Evolutionary conservation across 2,113 vertebrate species (phyloP).

Genomic region (Ginglymostoma cirratum): DNA sequence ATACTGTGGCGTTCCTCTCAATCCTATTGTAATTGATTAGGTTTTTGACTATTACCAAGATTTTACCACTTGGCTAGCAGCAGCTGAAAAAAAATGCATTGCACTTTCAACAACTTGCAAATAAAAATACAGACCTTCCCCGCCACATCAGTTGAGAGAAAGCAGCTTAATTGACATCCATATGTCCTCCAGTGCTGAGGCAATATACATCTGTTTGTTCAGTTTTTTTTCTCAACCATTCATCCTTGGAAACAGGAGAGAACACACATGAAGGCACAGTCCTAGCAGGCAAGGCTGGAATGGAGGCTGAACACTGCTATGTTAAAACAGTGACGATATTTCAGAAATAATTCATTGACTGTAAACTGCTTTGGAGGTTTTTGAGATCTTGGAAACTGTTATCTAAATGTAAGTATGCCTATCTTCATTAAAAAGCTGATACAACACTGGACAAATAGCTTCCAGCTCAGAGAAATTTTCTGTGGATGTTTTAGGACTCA

Average conservation of each 20-base stretch:
- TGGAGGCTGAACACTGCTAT: background rate
- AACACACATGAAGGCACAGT: background rate
- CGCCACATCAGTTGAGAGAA: background rate
- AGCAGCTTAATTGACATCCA: background rate
- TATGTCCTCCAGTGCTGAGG: background rate
- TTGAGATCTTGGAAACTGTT: background rate
- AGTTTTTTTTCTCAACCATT: background rate
- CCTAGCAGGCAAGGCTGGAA: background rate
- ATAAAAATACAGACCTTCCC: background rate
- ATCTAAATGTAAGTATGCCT: background rate
- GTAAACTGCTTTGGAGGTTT: background rate
- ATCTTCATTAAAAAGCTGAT: background rate
- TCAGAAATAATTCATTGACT: background rate
- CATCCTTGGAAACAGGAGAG: background rate
- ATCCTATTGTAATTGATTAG: background rate
- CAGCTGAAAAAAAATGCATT: background rate
- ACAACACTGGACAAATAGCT: background rate
- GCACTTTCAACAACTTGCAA: background rate
- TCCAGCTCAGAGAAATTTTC: background rate
- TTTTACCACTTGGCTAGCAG: background rate
- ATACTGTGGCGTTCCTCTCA: background rate
- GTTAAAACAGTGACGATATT: background rate
- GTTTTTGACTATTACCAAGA: background rate
- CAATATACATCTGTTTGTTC: background rate
- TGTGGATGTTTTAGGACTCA: background rate